phyloP scores from a whole-genome alignment of 2,113 vertebrate species.

The Meles meles region DNA sequence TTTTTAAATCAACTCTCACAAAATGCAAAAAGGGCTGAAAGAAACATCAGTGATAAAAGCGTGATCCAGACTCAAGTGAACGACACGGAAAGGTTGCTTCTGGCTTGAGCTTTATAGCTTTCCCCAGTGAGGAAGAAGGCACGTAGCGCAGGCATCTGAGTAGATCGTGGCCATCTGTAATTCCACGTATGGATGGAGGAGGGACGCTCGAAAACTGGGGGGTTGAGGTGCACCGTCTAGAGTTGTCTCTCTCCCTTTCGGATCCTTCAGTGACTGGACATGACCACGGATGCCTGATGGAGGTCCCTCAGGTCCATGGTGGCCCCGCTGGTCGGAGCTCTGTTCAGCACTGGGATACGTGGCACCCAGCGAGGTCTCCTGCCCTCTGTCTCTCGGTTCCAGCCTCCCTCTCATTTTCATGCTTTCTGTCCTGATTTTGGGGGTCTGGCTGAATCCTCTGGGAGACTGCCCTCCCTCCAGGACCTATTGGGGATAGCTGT shows the following conservation, averaged over 20 bases:
- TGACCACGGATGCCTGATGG: background rate
- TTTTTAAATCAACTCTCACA: background rate
- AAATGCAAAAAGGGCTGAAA: background rate
- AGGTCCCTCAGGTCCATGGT: background rate
- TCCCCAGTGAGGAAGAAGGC: background rate
- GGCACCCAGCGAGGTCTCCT: background rate
- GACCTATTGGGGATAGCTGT: rapidly evolving
- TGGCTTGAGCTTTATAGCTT: background rate
- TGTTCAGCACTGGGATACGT: background rate
- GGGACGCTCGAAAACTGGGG: background rate
- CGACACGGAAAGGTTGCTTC: background rate
- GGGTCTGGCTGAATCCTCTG: background rate
- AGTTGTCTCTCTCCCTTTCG: background rate
- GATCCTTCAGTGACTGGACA: background rate
- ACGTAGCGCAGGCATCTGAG: rapidly evolving
- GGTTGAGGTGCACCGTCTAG: background rate
- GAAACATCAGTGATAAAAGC: background rate
- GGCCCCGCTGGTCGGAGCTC: background rate
- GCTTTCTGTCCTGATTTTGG: background rate
- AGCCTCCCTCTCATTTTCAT: background rate
- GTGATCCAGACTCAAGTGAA: background rate
- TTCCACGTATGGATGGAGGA: background rate
- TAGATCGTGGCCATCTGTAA: rapidly evolving
- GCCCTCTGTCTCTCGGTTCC: too few relatives aligned
- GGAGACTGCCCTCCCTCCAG: rapidly evolving